Evolutionary conservation across 23 tunicate genomes (phyloP).

Genomic region (Trididemnum clinides): DNA sequence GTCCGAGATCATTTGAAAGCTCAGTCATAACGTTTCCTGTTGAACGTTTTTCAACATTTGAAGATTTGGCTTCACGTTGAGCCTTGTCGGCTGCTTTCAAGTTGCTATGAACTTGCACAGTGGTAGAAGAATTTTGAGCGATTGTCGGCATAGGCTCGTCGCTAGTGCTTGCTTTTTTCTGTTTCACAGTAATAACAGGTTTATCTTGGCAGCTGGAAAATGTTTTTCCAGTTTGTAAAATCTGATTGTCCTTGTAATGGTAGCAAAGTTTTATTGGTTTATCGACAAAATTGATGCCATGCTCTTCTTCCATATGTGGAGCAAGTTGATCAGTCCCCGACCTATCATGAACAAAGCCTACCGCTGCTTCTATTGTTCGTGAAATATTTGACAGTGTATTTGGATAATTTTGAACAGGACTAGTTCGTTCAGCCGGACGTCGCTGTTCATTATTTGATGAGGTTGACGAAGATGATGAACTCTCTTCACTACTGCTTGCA

Average conservation of each 20-base stretch:
- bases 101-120: too few species aligned
- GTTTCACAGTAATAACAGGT: too few species aligned
- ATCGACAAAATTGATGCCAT: too few species aligned
- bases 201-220: too few species aligned
- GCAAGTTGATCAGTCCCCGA: too few species aligned
- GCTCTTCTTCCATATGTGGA: too few species aligned
- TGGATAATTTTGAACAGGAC: background rate
- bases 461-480: slow-evolving; percentile 32
- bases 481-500: slow-evolving; percentile 58
- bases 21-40: background rate
- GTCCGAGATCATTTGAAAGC: background rate
- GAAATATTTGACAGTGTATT: background rate
- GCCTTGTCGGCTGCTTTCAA: background rate
- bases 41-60: background rate
- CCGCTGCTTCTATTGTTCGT: background rate
- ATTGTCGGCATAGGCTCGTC: too few species aligned
- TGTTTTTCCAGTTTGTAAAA: too few species aligned
- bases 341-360: background rate
- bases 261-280: too few species aligned
- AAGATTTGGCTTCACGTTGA: background rate
- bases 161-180: too few species aligned
- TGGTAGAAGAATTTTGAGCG: too few species aligned
- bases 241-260: too few species aligned
- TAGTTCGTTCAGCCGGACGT: background rate
- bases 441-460: slow-evolving; percentile 20